Percentiles rank a stretch among this genome's conserved stretches.
Evolutionary conservation across 2,113 vertebrate genomes (phyloP).

Genomic region (Odobenus rosmarus): DNA sequence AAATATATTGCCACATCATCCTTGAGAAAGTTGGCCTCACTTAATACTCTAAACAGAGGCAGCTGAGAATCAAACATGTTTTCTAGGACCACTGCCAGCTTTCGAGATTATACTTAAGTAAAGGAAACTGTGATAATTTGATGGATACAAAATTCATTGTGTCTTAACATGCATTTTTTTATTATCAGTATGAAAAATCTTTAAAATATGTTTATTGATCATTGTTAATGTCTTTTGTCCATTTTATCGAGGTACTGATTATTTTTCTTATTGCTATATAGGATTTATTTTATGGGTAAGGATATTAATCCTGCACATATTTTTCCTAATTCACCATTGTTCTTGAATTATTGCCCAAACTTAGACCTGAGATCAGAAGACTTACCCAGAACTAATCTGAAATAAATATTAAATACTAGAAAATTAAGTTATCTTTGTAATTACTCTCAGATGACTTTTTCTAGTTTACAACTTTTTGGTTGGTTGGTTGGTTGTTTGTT

Average conservation of each 20-base stretch:
- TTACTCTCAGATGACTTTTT: background rate
- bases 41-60: background rate
- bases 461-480: background rate
- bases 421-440: background rate
- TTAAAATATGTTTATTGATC: background rate
- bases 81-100: background rate
- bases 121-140: background rate
- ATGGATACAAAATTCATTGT: background rate
- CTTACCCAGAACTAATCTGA: background rate
- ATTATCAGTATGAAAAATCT: background rate
- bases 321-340: background rate
- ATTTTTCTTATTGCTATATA: background rate
- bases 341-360: background rate
- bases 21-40: background rate
- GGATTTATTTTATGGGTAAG: background rate
- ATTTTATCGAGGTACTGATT: background rate
- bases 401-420: background rate
- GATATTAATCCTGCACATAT: background rate
- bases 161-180: background rate
- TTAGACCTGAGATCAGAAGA: background rate
- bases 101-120: background rate
- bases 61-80: background rate
- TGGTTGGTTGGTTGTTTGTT: background rate
- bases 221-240: background rate
- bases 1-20: background rate